These are phyloP conservation scores for Plebejus argus DNA, from an alignment of 2,888 invertebrate genomes.

Conservation along the genomic window DNA sequence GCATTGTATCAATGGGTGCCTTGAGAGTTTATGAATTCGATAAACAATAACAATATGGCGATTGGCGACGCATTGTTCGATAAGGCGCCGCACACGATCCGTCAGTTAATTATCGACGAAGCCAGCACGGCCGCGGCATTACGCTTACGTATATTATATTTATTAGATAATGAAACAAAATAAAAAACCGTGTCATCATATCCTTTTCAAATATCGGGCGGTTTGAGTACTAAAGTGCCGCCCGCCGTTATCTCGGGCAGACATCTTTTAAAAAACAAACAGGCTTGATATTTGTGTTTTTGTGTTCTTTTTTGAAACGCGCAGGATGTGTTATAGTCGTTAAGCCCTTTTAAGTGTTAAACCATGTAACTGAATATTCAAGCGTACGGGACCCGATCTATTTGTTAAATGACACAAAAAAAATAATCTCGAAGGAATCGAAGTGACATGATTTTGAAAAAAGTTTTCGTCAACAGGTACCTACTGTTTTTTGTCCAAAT, in stretches of 20 bases:
- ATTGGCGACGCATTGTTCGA: constrained; percentile 4
- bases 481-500: constrained; percentile 64
- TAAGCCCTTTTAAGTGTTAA: constrained; percentile 82
- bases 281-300: constrained; percentile 76
- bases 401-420: constrained; percentile 77
- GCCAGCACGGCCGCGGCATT: constrained; percentile 41
- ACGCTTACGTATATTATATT: constrained; percentile 57
- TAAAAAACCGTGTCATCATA: constrained; percentile 78
- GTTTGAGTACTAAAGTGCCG: constrained; percentile 79
- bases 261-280: constrained; percentile 82
- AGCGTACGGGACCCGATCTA: constrained; percentile 78
- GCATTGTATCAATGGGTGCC: neutral
- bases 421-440: constrained; percentile 79
- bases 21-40: constrained; percentile 1
- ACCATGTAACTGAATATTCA: constrained; percentile 81
- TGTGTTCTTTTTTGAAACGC: constrained; percentile 78
- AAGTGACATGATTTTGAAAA: constrained; percentile 73
- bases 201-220: constrained; percentile 80
- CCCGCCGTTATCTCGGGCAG: constrained; percentile 73
- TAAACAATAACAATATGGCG: constrained; percentile 17
- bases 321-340: constrained; percentile 81
- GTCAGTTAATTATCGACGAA: constrained; percentile 20
- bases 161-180: constrained; percentile 69
- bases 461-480: constrained; percentile 73
- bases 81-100: constrained; percentile 13